Base-by-base conservation (phyloP, 2,888 invertebrate genomes). In the Drosophila prostipennis region DNA sequence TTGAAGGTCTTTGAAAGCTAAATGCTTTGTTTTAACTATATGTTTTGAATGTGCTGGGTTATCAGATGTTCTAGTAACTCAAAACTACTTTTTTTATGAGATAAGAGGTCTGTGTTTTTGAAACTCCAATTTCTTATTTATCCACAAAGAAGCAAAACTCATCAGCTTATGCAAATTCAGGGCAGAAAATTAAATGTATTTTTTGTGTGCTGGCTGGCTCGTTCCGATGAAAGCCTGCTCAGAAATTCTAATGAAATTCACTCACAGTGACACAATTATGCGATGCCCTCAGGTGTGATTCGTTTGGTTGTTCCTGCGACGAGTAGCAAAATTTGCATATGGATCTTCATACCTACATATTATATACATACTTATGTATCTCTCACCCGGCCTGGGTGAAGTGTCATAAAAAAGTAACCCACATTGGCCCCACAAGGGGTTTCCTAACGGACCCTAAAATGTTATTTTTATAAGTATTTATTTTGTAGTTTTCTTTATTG, bases 391-490 rank as follows among this genome's bases (percentile, higher is more conserved):
- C 14, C 11, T 32, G 45, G 45, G 68, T 80, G 56, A 79, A 80
- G 80, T 71, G 70, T 64, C 78, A 71, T 72, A 53, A 78, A 70
- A 71, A 57, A 61, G 72, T 81, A 85, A 79, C 85, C 85, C 76
- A 87, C 73, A 87, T 87, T 61, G 52, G 26, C 45, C 53, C 69
- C 77, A 64, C 72, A 57, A 70, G 59, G 80, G 61, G 65, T 75
- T 77, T 78, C 65, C 87, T 74, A 87, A 82, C 85, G 82, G 87
- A 75, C 65, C 70, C 75, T 70, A 54, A 87, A 85, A 85, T 79
- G 77, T 72, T 84, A 78, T 84, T 80, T 84, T 55, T 84, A 74
- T 81, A 79, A 81, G 82, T 87, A 81, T 85, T 87, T 82, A 74
- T 78, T 80, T 79, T 78, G 65, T 70, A 74, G 81, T 80, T 69